Conservation (phyloP, 2,113 vertebrate species). For the Ctenomys sociabilis region DNA sequence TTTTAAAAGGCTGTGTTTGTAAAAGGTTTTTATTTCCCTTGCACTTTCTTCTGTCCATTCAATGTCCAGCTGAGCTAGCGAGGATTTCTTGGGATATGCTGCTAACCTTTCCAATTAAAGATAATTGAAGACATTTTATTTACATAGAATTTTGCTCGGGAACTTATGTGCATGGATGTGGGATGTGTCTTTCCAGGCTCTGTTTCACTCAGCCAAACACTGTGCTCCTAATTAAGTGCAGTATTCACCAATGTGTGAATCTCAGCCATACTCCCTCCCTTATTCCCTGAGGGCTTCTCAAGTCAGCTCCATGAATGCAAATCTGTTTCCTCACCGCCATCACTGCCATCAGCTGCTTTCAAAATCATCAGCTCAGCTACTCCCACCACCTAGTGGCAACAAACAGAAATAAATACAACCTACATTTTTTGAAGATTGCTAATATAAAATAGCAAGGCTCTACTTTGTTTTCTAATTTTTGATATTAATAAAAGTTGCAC, state of each 20-base stretch:
- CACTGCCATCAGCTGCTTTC: fast-evolving
- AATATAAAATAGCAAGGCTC: constrained; percentile 35
- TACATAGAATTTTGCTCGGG: not conserved
- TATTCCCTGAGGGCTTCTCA: constrained; percentile 62
- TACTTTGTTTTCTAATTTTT: constrained; percentile 1
- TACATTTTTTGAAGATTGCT: not conserved
- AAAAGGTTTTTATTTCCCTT: not conserved
- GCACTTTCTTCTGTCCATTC: not conserved
- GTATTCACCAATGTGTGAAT: constrained; percentile 56
- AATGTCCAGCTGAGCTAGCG: not conserved
- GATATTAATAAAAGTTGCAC: not conserved
- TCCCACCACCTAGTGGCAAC: constrained; percentile 85
- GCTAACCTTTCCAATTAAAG: constrained; percentile 11
- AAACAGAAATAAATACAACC: not conserved
- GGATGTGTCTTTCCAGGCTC: not conserved
- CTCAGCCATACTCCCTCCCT: constrained; percentile 38
- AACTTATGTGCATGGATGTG: constrained; percentile 17
- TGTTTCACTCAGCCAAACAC: constrained; percentile 41
- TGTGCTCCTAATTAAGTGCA: constrained; percentile 37
- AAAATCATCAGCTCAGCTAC: constrained; percentile 66
- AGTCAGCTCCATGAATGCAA: not conserved
- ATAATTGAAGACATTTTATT: constrained; percentile 27
- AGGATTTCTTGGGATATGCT: not conserved
- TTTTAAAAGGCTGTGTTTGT: not conserved
- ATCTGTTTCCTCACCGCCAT: not conserved